A percentile compares a stretch with the other conserved stretches of the same genome.
phyloP scores from a whole-genome alignment of 1,140 invertebrate species.

The Pseudomyrmex sp. region DNA sequence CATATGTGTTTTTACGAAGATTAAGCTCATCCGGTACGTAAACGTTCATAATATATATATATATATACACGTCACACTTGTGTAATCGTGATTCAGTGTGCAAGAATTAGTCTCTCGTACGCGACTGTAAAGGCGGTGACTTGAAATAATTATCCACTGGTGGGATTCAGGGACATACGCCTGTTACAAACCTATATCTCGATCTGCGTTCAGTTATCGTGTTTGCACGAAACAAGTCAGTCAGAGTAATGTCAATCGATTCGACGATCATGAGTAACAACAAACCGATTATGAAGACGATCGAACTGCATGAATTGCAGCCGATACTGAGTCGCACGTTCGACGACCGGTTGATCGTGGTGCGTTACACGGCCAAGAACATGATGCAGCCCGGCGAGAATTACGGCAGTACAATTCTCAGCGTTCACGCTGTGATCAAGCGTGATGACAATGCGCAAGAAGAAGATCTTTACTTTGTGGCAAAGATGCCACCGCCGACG shows the following conservation, averaged over 20 bases:
- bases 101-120: constrained; percentile 12
- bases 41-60: background rate
- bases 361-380: constrained; percentile 59
- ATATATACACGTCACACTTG: background rate
- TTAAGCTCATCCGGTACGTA: constrained; percentile 36
- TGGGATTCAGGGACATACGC: background rate
- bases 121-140: background rate
- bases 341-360: constrained; percentile 67
- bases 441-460: constrained; percentile 53
- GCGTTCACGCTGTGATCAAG: constrained; percentile 77
- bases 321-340: constrained; percentile 73
- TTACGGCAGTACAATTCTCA: constrained; percentile 86
- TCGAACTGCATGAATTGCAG: constrained; percentile 73
- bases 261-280: constrained; percentile 37
- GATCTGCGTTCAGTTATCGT: background rate
- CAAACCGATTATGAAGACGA: constrained; percentile 31
- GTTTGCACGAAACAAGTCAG: background rate
- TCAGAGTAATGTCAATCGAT: background rate
- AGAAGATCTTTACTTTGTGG: constrained; percentile 79
- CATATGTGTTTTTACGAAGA: background rate
- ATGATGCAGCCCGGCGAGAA: constrained; percentile 86
- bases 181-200: background rate
- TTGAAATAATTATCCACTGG: constrained; percentile 10
- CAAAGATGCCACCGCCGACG: constrained; percentile 82
- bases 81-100: constrained; percentile 6